Conservation (phyloP, 2,113 vertebrate genomes). For the Ctenomys sociabilis region DNA sequence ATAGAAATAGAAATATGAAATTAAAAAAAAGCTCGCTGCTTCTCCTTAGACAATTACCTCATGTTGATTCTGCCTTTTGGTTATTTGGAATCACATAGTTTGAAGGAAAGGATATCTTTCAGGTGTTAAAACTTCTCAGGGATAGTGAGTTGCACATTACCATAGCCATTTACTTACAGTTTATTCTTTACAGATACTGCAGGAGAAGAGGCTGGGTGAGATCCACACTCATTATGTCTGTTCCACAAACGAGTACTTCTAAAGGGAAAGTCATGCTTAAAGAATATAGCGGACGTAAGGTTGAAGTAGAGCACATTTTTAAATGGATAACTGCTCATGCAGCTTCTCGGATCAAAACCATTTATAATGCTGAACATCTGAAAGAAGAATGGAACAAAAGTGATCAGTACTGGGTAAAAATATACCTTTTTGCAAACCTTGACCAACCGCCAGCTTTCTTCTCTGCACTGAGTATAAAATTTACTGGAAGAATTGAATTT, state of each 20-base stretch:
- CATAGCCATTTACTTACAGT: not conserved
- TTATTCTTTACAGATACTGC: slow-evolving; percentile 90
- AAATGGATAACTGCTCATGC: slow-evolving; percentile 98
- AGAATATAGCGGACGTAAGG: slow-evolving; percentile 91
- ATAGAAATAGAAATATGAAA: not conserved
- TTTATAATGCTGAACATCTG: slow-evolving; percentile 89
- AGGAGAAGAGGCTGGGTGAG: slow-evolving; percentile 94
- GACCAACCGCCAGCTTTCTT: slow-evolving; percentile 96
- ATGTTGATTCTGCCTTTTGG: slow-evolving; percentile 6
- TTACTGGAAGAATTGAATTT: slow-evolving; percentile 98
- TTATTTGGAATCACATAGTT: slow-evolving; percentile 19
- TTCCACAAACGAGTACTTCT: slow-evolving; percentile 96
- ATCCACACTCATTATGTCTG: slow-evolving; percentile 98
- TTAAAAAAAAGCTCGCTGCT: not conserved
- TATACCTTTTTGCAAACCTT: slow-evolving; percentile 95
- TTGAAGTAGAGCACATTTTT: slow-evolving; percentile 95
- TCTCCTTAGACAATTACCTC: slow-evolving; percentile 12
- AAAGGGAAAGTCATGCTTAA: slow-evolving; percentile 99
- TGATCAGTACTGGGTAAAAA: slow-evolving; percentile 92
- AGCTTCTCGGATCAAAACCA: slow-evolving; percentile 95
- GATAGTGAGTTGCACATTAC: not conserved
- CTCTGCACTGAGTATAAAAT: slow-evolving; percentile 97
- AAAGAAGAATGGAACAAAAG: slow-evolving; percentile 94
- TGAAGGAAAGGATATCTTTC: not conserved
- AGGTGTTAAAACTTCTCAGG: not conserved